These are phyloP conservation scores for Ormyrus pomaceus DNA, from an alignment of 2,888 invertebrate genomes.

Conservation along the genomic window DNA sequence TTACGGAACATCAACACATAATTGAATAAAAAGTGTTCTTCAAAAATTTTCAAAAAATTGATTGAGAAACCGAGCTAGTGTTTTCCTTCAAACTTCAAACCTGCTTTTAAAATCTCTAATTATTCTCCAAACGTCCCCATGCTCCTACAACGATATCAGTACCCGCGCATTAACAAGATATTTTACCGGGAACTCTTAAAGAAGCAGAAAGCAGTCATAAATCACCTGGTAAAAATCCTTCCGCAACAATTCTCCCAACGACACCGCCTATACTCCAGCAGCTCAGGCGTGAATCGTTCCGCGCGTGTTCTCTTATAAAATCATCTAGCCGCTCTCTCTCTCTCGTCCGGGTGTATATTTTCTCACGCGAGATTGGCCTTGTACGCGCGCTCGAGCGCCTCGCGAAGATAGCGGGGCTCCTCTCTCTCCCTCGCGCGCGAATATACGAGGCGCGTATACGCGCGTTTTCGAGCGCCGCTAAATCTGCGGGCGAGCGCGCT, in stretches of 20 bases:
- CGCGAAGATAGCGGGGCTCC: conserved; percentile 6
- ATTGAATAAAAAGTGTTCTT: no score
- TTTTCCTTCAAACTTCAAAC: no score
- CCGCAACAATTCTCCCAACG: conserved; percentile 24
- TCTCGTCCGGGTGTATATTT: conserved; percentile 26
- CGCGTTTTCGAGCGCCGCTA: not conserved
- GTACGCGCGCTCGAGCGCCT: conserved; percentile 16
- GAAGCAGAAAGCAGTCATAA: no score
- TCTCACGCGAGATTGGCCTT: conserved; percentile 28
- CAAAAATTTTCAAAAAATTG: no score
- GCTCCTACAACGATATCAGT: no score
- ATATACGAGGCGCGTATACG: not conserved
- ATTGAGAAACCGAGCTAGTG: no score
- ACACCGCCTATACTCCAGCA: not conserved
- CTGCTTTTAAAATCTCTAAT: no score
- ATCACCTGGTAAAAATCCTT: conserved; percentile 1
- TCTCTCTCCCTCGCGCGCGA: not conserved
- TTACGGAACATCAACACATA: no score
- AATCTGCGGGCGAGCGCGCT: not conserved
- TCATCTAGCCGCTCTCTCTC: conserved; percentile 25
- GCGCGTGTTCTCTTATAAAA: conserved; percentile 35
- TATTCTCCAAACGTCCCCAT: no score
- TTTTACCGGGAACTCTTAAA: not conserved
- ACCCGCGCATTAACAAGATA: not conserved
- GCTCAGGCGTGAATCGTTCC: not conserved